phyloP scores from a whole-genome alignment of 2,113 vertebrate genomes.

The Malaclemys terrapin region DNA sequence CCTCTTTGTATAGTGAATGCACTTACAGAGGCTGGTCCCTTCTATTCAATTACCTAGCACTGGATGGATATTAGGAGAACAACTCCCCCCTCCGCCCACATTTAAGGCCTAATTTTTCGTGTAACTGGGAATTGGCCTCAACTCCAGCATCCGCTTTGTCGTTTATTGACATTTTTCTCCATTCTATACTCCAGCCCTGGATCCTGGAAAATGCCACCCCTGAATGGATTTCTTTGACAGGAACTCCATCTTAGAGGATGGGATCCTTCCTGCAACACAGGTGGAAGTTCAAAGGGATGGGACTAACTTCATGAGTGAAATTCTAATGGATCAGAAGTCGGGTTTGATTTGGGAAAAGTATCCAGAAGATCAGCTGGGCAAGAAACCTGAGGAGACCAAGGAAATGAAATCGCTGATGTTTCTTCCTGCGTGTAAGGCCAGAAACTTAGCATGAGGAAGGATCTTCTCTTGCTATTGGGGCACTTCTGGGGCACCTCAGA shows the following conservation, averaged over 20 bases:
- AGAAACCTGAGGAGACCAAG: background rate
- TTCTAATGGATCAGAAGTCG: background rate
- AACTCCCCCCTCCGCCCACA: rapidly evolving
- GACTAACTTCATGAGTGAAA: background rate
- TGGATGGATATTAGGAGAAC: background rate
- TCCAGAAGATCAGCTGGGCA: background rate
- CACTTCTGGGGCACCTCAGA: background rate
- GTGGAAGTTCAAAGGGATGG: background rate
- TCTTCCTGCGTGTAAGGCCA: background rate
- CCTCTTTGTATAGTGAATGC: background rate
- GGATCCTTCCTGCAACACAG: no score
- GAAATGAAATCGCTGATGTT: background rate
- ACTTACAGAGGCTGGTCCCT: background rate
- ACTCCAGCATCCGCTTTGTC: background rate
- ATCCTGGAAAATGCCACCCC: background rate
- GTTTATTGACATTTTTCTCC: background rate
- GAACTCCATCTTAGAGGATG: background rate
- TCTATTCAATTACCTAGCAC: background rate
- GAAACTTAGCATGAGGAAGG: background rate
- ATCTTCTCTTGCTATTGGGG: background rate
- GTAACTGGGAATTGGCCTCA: background rate
- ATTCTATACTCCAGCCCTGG: background rate
- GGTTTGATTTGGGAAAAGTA: background rate
- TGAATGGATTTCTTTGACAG: background rate
- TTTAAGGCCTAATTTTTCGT: background rate